Conservation (phyloP, 2,113 vertebrate genomes). For the Gymnobelideus leadbeateri region DNA sequence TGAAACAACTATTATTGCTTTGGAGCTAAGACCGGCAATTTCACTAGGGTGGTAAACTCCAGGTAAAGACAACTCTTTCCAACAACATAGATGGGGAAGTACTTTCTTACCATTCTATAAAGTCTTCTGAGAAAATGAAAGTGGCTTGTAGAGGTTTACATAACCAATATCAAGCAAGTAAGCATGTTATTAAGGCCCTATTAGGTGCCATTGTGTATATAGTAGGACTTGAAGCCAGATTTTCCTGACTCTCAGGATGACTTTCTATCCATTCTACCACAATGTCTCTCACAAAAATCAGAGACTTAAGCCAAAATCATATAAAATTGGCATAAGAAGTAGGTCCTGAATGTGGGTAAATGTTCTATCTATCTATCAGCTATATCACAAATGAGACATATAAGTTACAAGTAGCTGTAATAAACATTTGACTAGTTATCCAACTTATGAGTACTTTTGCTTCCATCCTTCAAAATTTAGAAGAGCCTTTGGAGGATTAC, state of each 20-base stretch:
- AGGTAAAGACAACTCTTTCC: background rate
- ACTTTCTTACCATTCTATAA: background rate
- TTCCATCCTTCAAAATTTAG: conserved; percentile 44
- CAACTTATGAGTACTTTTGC: conserved; percentile 31
- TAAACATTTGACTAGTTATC: conserved; percentile 29
- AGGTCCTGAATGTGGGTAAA: background rate
- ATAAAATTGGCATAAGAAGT: background rate
- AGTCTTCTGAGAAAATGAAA: background rate
- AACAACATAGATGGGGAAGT: background rate
- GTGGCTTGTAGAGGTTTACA: background rate
- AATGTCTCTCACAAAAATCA: background rate
- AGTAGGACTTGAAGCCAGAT: background rate
- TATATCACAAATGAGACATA: background rate
- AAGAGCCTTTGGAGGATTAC: conserved; percentile 11
- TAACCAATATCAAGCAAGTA: background rate
- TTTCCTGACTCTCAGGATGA: background rate
- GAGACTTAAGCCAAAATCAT: background rate
- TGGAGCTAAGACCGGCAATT: background rate
- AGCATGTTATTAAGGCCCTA: background rate
- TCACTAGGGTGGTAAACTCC: background rate
- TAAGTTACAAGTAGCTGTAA: background rate
- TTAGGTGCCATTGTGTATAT: background rate
- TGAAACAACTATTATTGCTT: background rate
- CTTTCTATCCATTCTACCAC: background rate
- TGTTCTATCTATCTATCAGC: background rate